A percentile compares a stretch with the other conserved stretches of the same genome.
phyloP scores from a whole-genome alignment of 2,113 vertebrate genomes.

The Blennius ocellaris region DNA sequence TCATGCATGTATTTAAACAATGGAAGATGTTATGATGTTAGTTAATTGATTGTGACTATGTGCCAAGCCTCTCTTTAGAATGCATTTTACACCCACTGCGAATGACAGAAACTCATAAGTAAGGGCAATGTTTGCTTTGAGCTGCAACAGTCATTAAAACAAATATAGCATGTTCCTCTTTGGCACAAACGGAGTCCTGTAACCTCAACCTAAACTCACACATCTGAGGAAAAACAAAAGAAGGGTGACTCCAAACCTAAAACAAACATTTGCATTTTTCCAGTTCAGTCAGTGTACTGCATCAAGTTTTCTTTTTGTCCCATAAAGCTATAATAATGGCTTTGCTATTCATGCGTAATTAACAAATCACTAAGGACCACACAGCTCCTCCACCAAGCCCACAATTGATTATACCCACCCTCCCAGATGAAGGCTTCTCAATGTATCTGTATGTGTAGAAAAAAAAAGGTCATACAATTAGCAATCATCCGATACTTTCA shows the following conservation, averaged over 20 bases:
- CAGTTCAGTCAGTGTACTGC: no score
- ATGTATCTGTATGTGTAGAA: slow-evolving; percentile 15
- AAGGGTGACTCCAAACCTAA: no score
- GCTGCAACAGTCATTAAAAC: slow-evolving; percentile 43
- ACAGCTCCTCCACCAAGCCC: slow-evolving; percentile 27
- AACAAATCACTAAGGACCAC: slow-evolving; percentile 54
- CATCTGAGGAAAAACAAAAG: not conserved
- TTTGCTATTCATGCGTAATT: slow-evolving; percentile 60
- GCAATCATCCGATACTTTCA: slow-evolving; percentile 28
- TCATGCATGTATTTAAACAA: no score
- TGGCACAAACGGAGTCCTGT: slow-evolving; percentile 18
- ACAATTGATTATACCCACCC: slow-evolving; percentile 54
- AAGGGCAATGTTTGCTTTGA: not conserved
- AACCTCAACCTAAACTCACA: slow-evolving; percentile 26
- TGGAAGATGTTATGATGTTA: no score
- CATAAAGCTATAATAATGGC: slow-evolving; percentile 57
- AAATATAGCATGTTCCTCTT: slow-evolving; percentile 55
- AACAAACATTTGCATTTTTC: no score
- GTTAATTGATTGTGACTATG: no score
- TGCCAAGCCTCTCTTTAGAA: no score
- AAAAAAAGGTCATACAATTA: slow-evolving; percentile 20
- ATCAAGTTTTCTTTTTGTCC: slow-evolving; percentile 23
- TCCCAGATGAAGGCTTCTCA: slow-evolving; percentile 37
- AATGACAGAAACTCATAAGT: no score
- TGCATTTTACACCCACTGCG: no score